phyloP scores from a whole-genome alignment of 1,140 invertebrate species.

The Philopotamus ludificatus region DNA sequence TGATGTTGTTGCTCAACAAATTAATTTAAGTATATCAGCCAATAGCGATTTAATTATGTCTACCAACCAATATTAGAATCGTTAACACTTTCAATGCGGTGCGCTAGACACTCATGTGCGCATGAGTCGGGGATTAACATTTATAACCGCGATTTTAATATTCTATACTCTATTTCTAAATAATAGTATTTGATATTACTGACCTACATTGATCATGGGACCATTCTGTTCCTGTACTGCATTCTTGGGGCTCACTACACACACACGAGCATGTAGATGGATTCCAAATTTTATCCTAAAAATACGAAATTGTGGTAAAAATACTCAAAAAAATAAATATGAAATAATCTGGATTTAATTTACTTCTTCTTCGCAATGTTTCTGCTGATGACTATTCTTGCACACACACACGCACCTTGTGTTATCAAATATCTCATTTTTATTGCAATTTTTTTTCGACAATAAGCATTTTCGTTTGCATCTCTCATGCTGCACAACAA shows the following conservation, averaged over 20 bases:
- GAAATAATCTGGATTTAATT: not conserved
- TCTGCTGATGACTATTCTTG: conserved; percentile 49
- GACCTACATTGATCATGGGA: conserved; percentile 36
- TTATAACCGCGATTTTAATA: not conserved
- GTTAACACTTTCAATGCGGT: not conserved
- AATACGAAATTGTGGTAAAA: conserved; percentile 3
- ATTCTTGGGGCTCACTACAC: conserved; percentile 40
- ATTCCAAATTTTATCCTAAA: conserved; percentile 35
- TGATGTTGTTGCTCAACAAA: too few relatives aligned
- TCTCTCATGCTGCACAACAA: conserved; percentile 21
- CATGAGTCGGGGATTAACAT: too few relatives aligned
- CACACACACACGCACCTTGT: conserved; percentile 54
- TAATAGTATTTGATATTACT: conserved; percentile 14
- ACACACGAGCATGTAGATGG: conserved; percentile 41
- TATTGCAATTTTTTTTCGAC: conserved; percentile 49
- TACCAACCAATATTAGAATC: not conserved
- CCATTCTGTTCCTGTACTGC: conserved; percentile 39
- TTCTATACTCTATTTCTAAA: not conserved
- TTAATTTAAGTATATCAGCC: too few relatives aligned
- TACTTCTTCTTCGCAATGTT: conserved; percentile 46
- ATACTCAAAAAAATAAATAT: not conserved
- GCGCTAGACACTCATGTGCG: too few relatives aligned
- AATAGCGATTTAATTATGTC: too few relatives aligned
- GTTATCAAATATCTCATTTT: conserved; percentile 48
- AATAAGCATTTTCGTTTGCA: conserved; percentile 36